Conservation (phyloP, 2,888 invertebrate genomes). For the Melanargia galathea region DNA sequence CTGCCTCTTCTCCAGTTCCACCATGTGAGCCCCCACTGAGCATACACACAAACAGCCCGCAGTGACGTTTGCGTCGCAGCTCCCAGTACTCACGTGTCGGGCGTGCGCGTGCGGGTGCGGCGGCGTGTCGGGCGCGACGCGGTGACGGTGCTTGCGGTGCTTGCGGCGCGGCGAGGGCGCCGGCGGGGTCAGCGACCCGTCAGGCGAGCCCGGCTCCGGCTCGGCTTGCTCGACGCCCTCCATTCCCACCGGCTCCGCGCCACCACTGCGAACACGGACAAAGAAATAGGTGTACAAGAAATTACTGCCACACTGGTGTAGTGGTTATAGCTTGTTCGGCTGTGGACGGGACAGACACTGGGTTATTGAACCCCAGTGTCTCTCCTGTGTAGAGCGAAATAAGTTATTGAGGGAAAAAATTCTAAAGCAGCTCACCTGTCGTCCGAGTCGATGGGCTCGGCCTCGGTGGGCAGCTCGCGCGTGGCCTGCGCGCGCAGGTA, state of each 20-base stretch:
- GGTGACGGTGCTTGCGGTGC: conserved; percentile 42
- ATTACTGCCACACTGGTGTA: too few relatives aligned
- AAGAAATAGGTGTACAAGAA: too few relatives aligned
- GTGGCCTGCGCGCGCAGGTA: conserved; percentile 82
- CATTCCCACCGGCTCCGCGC: conserved; percentile 39
- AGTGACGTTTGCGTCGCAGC: too few relatives aligned
- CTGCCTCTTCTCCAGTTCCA: too few relatives aligned
- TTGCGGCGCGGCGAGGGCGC: conserved; percentile 41
- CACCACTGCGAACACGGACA: background rate
- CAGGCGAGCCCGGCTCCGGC: conserved; percentile 40
- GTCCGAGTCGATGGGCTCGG: conserved; percentile 89
- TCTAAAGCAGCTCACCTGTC: conserved; percentile 79
- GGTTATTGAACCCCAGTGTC: too few relatives aligned
- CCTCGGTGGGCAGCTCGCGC: conserved; percentile 85
- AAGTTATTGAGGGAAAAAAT: too few relatives aligned
- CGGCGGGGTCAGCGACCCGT: conserved; percentile 39
- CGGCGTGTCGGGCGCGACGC: conserved; percentile 40
- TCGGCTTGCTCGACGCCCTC: conserved; percentile 33
- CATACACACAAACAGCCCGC: too few relatives aligned
- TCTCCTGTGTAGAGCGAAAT: too few relatives aligned
- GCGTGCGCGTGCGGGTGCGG: conserved; percentile 44
- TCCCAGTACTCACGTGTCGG: conserved; percentile 16
- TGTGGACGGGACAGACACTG: too few relatives aligned
- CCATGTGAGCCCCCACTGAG: too few relatives aligned
- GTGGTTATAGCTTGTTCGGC: too few relatives aligned